A percentile compares a stretch with the other conserved stretches of the same genome.
Conservation (phyloP, 2,888 invertebrate genomes). For the Pterostichus madidus region DNA sequence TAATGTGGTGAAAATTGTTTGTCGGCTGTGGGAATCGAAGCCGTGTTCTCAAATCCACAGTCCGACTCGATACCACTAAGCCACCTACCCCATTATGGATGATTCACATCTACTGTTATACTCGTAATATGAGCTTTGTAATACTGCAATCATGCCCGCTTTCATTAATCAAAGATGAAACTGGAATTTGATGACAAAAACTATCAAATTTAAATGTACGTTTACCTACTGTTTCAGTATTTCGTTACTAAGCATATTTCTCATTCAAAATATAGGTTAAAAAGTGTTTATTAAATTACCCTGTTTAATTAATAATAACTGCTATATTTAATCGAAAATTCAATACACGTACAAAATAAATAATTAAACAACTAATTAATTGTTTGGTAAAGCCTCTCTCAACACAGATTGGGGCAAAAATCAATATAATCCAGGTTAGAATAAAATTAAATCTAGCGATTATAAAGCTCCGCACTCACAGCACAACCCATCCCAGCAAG, state of each 20-base stretch:
- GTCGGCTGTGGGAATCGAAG: too few species aligned
- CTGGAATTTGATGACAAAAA: too few species aligned
- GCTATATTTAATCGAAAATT: neutral
- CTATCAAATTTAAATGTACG: too few species aligned
- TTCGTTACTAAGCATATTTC: neutral
- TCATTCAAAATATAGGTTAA: neutral
- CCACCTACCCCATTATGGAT: too few species aligned
- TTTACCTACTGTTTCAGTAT: too few species aligned
- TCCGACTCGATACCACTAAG: too few species aligned
- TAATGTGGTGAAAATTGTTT: too few species aligned
- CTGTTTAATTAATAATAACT: constrained; percentile 29
- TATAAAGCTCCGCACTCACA: constrained; percentile 22
- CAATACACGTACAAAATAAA: constrained; percentile 10
- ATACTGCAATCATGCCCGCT: too few species aligned
- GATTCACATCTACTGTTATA: too few species aligned
- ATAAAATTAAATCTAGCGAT: constrained; percentile 31
- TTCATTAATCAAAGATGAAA: too few species aligned
- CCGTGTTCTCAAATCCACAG: too few species aligned
- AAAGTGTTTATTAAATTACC: constrained; percentile 20
- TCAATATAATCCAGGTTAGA: constrained; percentile 39
- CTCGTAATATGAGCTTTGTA: too few species aligned
- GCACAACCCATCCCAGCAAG: neutral
- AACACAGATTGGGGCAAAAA: constrained; percentile 7
- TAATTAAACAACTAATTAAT: constrained; percentile 43
- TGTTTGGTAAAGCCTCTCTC: neutral